These are phyloP conservation scores for Trachelus troglodyta DNA, from an alignment of 2,888 invertebrate genomes.

Conservation along the genomic window DNA sequence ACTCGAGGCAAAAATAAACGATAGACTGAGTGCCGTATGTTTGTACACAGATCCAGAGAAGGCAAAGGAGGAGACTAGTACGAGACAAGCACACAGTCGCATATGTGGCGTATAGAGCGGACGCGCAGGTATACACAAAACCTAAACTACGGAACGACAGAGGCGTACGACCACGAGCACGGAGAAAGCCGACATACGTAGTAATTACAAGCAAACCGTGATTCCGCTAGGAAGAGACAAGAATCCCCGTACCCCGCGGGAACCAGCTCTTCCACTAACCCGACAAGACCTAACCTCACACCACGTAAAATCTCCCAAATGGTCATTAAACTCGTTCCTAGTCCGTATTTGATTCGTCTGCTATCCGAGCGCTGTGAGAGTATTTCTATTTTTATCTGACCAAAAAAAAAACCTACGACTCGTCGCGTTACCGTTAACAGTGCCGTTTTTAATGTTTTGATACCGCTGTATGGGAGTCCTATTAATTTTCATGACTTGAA, in stretches of 20 bases:
- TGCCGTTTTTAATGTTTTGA: not conserved
- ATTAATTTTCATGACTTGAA: not conserved
- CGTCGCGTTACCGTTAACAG: not conserved
- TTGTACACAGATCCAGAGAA: not conserved
- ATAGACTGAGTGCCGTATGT: not conserved
- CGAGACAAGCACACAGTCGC: not conserved
- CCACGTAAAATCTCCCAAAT: not conserved
- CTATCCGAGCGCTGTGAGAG: not conserved
- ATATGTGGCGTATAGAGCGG: not conserved
- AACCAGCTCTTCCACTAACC: not conserved
- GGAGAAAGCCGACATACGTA: conserved; percentile 7
- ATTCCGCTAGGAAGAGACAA: conserved; percentile 47
- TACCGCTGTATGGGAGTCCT: not conserved
- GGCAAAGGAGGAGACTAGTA: not conserved
- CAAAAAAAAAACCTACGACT: not conserved
- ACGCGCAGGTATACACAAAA: not conserved
- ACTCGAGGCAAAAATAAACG: not conserved
- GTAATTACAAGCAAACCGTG: conserved; percentile 59
- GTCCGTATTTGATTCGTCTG: not conserved
- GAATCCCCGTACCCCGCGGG: not conserved
- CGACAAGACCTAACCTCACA: not conserved
- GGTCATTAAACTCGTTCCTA: not conserved
- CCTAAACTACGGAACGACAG: not conserved
- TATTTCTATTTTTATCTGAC: not conserved
- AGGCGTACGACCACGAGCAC: not conserved